Conservation (phyloP, 2,797 vertebrate genomes). For the Sebastes matsubarae region DNA sequence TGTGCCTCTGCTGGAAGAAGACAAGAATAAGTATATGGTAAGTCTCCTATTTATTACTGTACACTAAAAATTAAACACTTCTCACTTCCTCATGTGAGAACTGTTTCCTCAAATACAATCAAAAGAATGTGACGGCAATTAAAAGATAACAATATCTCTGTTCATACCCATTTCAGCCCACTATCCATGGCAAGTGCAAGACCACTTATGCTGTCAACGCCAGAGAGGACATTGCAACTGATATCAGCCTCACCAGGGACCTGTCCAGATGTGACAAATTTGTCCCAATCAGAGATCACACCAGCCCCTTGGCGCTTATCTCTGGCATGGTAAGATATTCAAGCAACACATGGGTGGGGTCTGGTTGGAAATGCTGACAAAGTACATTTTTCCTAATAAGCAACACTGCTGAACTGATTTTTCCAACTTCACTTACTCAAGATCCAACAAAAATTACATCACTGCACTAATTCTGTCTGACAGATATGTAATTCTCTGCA, state of each 20-base stretch:
- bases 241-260: constrained; percentile 87
- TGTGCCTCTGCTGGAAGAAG: constrained; percentile 84
- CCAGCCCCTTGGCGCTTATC: constrained; percentile 91
- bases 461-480: not conserved
- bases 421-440: not conserved
- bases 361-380: not conserved
- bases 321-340: constrained; percentile 86
- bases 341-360: not conserved
- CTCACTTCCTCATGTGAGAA: not conserved
- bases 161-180: constrained; percentile 81
- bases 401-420: not conserved
- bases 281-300: constrained; percentile 83
- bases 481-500: not conserved
- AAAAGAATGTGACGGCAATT: not conserved
- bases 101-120: not conserved
- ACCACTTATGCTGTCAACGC: constrained; percentile 82
- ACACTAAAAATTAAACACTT: not conserved
- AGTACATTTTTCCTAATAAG: not conserved
- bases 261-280: constrained; percentile 89
- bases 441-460: not conserved
- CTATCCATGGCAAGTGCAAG: constrained; percentile 90
- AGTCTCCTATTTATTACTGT: not conserved
- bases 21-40: constrained; percentile 79
- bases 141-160: not conserved
- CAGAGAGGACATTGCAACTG: constrained; percentile 84